phyloP scores from a whole-genome alignment of 2,797 vertebrate species.

The Pseudochaenichthys georgianus region DNA sequence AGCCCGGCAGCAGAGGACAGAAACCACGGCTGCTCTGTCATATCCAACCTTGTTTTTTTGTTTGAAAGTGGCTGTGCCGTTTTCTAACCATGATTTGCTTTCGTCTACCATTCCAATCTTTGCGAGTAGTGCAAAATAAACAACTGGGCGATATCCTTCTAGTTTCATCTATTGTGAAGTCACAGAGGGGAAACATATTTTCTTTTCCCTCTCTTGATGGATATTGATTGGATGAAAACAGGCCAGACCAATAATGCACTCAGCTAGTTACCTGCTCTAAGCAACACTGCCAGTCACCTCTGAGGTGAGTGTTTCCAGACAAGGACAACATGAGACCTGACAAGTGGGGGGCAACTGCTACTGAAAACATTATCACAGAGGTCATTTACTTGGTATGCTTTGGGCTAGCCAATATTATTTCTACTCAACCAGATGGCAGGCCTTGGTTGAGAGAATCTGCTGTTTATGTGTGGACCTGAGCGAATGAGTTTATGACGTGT shows the following conservation, averaged over 20 bases:
- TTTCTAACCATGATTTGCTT: conserved; percentile 46
- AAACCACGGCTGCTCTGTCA: conserved; percentile 40
- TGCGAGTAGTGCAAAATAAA: conserved; percentile 54
- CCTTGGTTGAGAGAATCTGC: conserved; percentile 63
- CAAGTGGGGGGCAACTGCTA: conserved; percentile 40
- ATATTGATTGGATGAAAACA: conserved; percentile 70
- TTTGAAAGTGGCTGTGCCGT: conserved; percentile 40
- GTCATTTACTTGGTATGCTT: conserved; percentile 50
- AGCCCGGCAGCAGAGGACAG: conserved; percentile 23
- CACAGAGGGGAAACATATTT: conserved; percentile 65
- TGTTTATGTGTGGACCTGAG: conserved; percentile 61
- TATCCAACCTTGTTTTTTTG: conserved; percentile 38
- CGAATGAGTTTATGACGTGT: conserved; percentile 67
- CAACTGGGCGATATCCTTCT: conserved; percentile 54
- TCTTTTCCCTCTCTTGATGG: conserved; percentile 69
- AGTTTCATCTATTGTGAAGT: conserved; percentile 56
- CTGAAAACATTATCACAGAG: conserved; percentile 60
- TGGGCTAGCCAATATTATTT: conserved; percentile 59
- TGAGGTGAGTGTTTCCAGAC: conserved; percentile 56
- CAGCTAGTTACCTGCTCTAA: conserved; percentile 60
- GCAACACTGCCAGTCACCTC: conserved; percentile 55
- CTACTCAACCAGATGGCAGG: conserved; percentile 64
- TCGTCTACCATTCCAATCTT: conserved; percentile 46
- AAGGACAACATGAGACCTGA: conserved; percentile 62
- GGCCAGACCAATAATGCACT: conserved; percentile 64